Conservation (phyloP, 2,797 vertebrate genomes). For the Syndactyla subalaris region DNA sequence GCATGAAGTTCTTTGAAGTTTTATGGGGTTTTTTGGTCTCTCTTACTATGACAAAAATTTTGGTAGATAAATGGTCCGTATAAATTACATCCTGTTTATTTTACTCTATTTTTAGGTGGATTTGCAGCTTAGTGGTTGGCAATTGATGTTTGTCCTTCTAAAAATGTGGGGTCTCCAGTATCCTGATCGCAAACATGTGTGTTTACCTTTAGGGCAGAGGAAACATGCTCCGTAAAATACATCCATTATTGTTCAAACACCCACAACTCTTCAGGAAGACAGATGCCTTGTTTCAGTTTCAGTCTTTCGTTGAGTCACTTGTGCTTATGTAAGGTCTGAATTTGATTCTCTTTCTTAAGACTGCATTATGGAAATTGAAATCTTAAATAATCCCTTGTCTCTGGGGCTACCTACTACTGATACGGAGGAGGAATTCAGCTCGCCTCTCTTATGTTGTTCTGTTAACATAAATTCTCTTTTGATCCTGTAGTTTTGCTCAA, state of each 20-base stretch:
- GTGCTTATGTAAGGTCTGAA: constrained; percentile 54
- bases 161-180: not conserved
- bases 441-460: not conserved
- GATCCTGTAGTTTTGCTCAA: not conserved
- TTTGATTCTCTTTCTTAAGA: constrained; percentile 23
- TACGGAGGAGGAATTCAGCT: constrained; percentile 8
- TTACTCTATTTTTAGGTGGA: not conserved
- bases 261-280: constrained; percentile 44
- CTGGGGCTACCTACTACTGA: constrained; percentile 1
- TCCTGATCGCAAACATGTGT: not conserved
- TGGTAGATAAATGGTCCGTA: not conserved
- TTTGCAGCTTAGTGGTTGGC: not conserved
- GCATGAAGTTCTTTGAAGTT: constrained; percentile 17
- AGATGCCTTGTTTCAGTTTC: constrained; percentile 59
- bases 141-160: not conserved
- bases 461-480: not conserved
- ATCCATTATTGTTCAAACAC: constrained; percentile 36
- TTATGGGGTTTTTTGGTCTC: not conserved
- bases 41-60: not conserved
- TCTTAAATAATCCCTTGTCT: constrained; percentile 40
- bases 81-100: not conserved
- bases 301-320: constrained; percentile 52
- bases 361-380: constrained; percentile 48
- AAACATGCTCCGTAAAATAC: not conserved
- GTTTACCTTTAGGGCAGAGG: constrained; percentile 32